Conservation (phyloP, 2,113 vertebrate genomes). For the Neoarius graeffei region DNA sequence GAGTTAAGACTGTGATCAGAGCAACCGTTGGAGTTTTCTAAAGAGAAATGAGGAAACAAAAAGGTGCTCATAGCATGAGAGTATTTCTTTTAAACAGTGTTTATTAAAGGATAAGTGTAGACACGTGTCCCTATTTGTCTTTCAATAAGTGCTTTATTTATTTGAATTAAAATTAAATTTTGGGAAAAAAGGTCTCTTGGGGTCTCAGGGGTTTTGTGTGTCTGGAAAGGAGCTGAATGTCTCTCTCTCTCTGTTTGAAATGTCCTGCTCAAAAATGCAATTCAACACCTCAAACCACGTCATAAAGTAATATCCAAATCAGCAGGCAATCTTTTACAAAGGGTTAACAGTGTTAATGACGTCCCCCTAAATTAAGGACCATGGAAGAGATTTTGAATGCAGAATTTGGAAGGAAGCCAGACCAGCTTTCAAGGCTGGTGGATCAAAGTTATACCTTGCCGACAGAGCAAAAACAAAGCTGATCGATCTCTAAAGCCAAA, state of each 20-base stretch:
- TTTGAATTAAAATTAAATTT: neutral
- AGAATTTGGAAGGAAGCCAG: neutral
- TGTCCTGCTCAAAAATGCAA: neutral
- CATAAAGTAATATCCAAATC: neutral
- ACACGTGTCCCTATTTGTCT: neutral
- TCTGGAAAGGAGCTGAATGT: neutral
- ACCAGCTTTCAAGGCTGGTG: neutral
- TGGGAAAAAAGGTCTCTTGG: neutral
- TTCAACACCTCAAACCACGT: neutral
- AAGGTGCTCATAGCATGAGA: neutral
- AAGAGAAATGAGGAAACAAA: neutral
- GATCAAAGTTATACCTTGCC: slow-evolving; percentile 4
- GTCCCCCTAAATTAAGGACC: slow-evolving; percentile 2
- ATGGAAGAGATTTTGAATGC: neutral
- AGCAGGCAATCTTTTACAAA: neutral
- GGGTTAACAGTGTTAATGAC: neutral
- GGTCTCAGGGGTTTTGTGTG: neutral
- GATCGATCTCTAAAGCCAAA: neutral
- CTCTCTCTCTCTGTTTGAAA: neutral
- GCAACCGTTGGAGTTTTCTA: neutral
- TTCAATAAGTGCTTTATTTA: neutral
- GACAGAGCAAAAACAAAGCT: neutral
- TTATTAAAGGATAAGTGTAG: neutral
- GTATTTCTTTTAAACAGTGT: neutral
- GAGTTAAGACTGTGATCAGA: neutral